Percentiles rank a stretch among this genome's conserved stretches.
Evolutionary conservation across 92 coral and sea anemone genomes (phyloP).

Genomic region (Epizoanthus fatuus): DNA sequence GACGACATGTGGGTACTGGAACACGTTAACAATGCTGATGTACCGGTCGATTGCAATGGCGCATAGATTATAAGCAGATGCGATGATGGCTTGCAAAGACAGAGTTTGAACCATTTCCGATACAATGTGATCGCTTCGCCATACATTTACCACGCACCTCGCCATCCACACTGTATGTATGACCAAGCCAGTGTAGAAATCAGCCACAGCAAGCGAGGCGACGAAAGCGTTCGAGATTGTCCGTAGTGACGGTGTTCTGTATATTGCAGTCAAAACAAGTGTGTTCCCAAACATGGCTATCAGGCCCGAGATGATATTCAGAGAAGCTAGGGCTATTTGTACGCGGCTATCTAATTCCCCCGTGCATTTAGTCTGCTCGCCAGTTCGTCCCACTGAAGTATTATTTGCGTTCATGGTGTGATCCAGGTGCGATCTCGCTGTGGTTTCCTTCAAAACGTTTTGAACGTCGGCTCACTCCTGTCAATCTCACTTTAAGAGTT

Average conservation of each 20-base stretch:
- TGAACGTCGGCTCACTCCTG: background rate
- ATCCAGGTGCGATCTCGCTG: background rate
- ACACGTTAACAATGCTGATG: constrained; percentile 57
- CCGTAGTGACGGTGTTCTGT: constrained; percentile 53
- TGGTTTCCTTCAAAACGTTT: background rate
- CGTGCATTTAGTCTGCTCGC: background rate
- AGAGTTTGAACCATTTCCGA: constrained; percentile 45
- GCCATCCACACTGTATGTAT: constrained; percentile 54
- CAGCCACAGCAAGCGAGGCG: constrained; percentile 69
- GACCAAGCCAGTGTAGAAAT: constrained; percentile 57
- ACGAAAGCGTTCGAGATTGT: constrained; percentile 64
- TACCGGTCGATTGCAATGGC: constrained; percentile 71
- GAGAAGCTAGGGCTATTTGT: constrained; percentile 9
- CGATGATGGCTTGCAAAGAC: constrained; percentile 64
- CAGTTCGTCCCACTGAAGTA: background rate
- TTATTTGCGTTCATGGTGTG: constrained; percentile 2
- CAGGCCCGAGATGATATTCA: constrained; percentile 44
- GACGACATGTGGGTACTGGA: constrained; percentile 37
- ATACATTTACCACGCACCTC: constrained; percentile 42
- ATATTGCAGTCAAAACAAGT: constrained; percentile 62
- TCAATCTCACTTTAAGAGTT: background rate
- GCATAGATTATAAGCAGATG: constrained; percentile 62
- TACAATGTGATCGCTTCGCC: constrained; percentile 22
- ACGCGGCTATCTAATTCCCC: constrained; percentile 3
- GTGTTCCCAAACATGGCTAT: constrained; percentile 62